Base-by-base conservation (phyloP, 2,113 vertebrate genomes). In the Tragelaphus strepsiceros region DNA sequence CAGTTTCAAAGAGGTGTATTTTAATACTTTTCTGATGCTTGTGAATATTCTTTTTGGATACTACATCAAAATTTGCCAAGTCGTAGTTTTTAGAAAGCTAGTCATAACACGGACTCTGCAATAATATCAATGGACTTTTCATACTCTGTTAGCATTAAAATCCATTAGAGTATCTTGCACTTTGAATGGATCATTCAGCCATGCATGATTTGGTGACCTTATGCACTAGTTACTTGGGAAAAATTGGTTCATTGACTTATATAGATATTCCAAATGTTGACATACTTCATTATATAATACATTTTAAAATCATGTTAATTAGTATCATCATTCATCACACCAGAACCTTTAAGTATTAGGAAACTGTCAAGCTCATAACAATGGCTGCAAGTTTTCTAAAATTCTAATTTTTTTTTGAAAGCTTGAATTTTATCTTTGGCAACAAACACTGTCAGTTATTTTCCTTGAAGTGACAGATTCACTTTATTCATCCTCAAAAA, bases 361-460 rank as follows among this genome's bases (percentile, higher is more conserved):
- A 89, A 91, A 16, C 39, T 94, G 15, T 56, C 24, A 71, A 46
- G 51, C 35, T 91, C 74, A 39, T 39, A 14, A 24, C 22, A 43
- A 49, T 39, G 22, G 86, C 56, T 32, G 80, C 39, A 35, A 54
- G 35, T 91, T 97, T 96, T 82, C 88, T 96, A 94, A 85, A 95
- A 74, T 92, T 95, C 35, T 49, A 51, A 88, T 93, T 96, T 96
- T 91, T 96, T 90, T 83, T 94, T 80, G 77, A 91, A 97, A 96
- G 81, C 61, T 90, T 96, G 90, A 61, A 81, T 96, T 97, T 97
- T 88, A 91, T 92, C 88, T 93, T 90, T 91, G 88, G 58, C 87
- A 96, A 90, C 93, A 94, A 96, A 92, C 54, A 82, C 81, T 96
- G 74, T 84, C 90, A 62, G 39, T 95, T 96, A 88, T 88, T 92